These are phyloP conservation scores for Platysternon megacephalum DNA, from an alignment of 2,113 vertebrate species.

Conservation along the genomic window DNA sequence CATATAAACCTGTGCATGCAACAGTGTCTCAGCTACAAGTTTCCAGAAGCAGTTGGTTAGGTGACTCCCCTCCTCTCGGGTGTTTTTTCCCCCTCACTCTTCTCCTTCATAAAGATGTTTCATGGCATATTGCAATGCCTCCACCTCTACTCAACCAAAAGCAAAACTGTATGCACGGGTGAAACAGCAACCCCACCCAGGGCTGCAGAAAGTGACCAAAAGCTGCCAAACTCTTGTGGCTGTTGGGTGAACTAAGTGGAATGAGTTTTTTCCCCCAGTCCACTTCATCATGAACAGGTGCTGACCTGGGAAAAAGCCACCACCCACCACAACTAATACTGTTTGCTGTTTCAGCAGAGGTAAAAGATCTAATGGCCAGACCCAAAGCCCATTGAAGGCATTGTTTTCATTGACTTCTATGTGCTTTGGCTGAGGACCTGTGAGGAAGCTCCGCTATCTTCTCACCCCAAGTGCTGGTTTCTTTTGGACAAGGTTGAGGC, in stretches of 20 bases:
- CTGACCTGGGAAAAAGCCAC: accelerated
- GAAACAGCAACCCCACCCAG: not conserved
- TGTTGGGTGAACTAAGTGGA: not conserved
- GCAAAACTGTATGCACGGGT: accelerated
- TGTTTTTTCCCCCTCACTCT: accelerated
- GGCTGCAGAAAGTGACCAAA: not conserved
- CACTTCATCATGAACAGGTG: not conserved
- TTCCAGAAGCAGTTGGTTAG: accelerated
- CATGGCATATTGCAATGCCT: not conserved
- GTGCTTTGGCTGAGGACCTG: accelerated
- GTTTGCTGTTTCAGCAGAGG: not conserved
- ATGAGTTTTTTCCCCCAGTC: not conserved
- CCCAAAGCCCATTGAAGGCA: accelerated
- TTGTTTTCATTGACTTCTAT: not conserved
- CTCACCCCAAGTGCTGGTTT: not conserved
- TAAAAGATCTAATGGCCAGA: not conserved
- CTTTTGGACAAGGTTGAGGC: not conserved
- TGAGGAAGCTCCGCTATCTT: not conserved
- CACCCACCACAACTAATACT: accelerated
- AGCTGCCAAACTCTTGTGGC: not conserved
- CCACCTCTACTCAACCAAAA: not conserved
- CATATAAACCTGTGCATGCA: accelerated
- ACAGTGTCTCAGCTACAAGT: not conserved
- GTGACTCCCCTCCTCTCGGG: accelerated
- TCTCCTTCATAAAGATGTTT: not conserved